These are phyloP conservation scores for Dissostichus mawsoni DNA, from an alignment of 2,113 vertebrate genomes.

Conservation along the genomic window DNA sequence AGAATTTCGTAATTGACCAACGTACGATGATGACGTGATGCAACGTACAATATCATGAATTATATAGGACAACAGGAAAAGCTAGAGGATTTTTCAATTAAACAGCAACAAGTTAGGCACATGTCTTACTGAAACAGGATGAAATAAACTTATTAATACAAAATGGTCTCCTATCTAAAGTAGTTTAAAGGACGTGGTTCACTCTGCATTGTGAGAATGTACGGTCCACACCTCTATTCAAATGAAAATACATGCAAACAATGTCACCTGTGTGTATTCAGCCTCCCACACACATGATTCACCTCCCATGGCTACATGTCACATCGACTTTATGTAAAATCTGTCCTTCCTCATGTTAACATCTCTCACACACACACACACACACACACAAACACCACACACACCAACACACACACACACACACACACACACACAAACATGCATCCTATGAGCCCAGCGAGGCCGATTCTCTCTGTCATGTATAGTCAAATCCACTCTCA, in stretches of 20 bases:
- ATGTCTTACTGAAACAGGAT: too few species aligned
- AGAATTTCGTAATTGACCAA: too few species aligned
- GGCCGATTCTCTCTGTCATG: constrained; percentile 36
- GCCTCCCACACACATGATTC: not conserved
- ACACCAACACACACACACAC: not conserved
- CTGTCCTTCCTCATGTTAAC: constrained; percentile 16
- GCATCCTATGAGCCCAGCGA: constrained; percentile 5
- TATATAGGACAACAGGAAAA: too few species aligned
- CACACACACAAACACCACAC: not conserved
- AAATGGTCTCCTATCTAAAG: too few species aligned
- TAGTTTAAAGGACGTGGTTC: too few species aligned
- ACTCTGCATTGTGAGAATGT: not conserved
- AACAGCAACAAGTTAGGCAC: too few species aligned
- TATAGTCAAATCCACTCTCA: constrained; percentile 47
- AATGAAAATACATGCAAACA: constrained; percentile 1
- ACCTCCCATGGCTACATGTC: constrained; percentile 22
- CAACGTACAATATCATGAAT: too few species aligned
- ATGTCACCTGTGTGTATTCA: not conserved
- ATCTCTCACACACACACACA: not conserved
- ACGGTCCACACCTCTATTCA: not conserved
- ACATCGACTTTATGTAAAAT: constrained; percentile 42
- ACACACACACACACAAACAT: not conserved
- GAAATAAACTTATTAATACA: too few species aligned
- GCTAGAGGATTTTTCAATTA: too few species aligned
- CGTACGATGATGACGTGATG: too few species aligned